Percentiles rank a stretch among this genome's conserved stretches.
Evolutionary conservation across 2,797 vertebrate species (phyloP).

Genomic region (Ispidina lecontei): DNA sequence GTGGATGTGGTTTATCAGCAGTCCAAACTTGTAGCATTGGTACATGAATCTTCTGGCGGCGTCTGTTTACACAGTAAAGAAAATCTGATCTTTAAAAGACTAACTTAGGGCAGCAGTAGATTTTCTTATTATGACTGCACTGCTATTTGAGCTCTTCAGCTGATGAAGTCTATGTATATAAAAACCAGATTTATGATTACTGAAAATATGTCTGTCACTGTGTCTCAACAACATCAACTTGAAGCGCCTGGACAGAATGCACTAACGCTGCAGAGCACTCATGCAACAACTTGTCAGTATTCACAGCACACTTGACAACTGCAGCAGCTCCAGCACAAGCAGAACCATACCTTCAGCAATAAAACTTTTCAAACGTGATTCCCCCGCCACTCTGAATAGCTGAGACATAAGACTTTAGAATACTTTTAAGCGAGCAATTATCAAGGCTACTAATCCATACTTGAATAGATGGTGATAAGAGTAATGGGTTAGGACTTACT

Average conservation of each 20-base stretch:
- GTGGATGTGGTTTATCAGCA: conserved; percentile 94
- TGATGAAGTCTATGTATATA: neutral
- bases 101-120: neutral
- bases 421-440: neutral
- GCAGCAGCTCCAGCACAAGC: neutral
- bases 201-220: neutral
- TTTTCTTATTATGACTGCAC: neutral
- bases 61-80: conserved; percentile 76
- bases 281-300: neutral
- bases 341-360: neutral
- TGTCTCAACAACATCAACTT: neutral
- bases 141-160: neutral
- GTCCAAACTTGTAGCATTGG: conserved; percentile 96
- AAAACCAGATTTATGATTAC: neutral
- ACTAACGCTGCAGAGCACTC: neutral
- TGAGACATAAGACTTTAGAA: neutral
- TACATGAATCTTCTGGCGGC: conserved; percentile 92
- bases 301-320: neutral
- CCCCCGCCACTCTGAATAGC: rapidly evolving
- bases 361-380: neutral
- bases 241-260: neutral
- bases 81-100: neutral
- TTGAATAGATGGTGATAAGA: neutral
- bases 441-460: neutral
- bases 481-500: conserved; percentile 80